Base-by-base conservation (phyloP, 1,140 invertebrate genomes). In the Drosophila tani region DNA sequence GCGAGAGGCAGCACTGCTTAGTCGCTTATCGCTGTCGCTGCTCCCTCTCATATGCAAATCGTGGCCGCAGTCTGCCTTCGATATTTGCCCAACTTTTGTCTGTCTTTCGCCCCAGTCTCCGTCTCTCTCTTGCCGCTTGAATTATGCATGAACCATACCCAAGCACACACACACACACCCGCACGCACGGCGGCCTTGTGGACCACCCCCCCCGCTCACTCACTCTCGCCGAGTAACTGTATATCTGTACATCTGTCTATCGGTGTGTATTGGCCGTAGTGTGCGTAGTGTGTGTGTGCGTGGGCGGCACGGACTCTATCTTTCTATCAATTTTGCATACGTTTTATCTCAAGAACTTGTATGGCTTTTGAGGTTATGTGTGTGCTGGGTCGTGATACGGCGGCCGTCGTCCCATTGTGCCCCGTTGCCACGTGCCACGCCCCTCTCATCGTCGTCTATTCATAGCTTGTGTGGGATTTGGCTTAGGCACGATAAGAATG, bases 281-380 rank as follows among this genome's bases (percentile, higher is more conserved):
- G 19, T 24, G n/a, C n/a, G n/a, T n/a, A n/a, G 3, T 47, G 15
- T 27, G 49, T 62, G 55, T 55, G 27, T 50, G 60, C 51, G 41
- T 47, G 27, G 46, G 38, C 24, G 38, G 40, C 57, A 56, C 66
- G 66, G 59, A 78, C 76, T 80, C 84, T 88, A 83, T 87, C 83
- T 88, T 83, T 87, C 83, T 78, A 88, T 87, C 84, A 87, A 88
- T 87, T 88, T 88, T 88, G 77, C 83, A 87, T 88, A 69, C 57
- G 76, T 66, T 80, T 73, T 83, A 88, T 80, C 84, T 88, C 71
- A 74, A 87, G 76, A 83, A 88, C 82, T 88, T 80, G 76, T 56
- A 70, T 70, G 76, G 67, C 76, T 88, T 86, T 83, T 74, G 60
- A 80, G 84, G 80, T 75, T 81, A 58, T 78, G 65, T 57, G 53